Conservation (phyloP, 2,113 vertebrate genomes). For the Sinosuthora webbiana region DNA sequence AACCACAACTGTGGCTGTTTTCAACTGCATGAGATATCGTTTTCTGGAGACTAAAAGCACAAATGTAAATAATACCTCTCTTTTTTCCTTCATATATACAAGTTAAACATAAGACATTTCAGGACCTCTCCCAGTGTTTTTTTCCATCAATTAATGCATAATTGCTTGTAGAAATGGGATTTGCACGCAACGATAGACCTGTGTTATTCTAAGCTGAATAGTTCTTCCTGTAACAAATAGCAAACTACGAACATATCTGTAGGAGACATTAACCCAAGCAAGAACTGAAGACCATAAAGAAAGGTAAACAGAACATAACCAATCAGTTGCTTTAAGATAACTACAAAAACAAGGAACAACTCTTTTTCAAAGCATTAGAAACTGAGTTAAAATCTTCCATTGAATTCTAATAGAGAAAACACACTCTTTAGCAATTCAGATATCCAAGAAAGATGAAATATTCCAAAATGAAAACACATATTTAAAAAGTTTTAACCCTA, state of each 20-base stretch:
- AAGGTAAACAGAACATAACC: background rate
- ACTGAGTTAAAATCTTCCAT: background rate
- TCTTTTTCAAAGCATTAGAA: background rate
- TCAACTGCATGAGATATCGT: background rate
- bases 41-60: background rate
- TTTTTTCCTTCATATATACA: rapidly evolving
- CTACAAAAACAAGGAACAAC: background rate
- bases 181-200: background rate
- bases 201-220: background rate
- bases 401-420: background rate
- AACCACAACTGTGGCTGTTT: background rate
- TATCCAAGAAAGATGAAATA: background rate
- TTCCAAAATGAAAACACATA: background rate
- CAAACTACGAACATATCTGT: background rate
- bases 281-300: background rate
- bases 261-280: background rate
- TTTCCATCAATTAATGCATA: background rate
- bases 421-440: background rate
- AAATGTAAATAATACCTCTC: background rate
- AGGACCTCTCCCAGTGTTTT: background rate
- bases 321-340: background rate
- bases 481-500: background rate
- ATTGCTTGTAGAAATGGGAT: background rate
- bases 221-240: background rate
- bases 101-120: background rate